Conservation (phyloP, 2,797 vertebrate genomes). For the Novumbra hubbsi region DNA sequence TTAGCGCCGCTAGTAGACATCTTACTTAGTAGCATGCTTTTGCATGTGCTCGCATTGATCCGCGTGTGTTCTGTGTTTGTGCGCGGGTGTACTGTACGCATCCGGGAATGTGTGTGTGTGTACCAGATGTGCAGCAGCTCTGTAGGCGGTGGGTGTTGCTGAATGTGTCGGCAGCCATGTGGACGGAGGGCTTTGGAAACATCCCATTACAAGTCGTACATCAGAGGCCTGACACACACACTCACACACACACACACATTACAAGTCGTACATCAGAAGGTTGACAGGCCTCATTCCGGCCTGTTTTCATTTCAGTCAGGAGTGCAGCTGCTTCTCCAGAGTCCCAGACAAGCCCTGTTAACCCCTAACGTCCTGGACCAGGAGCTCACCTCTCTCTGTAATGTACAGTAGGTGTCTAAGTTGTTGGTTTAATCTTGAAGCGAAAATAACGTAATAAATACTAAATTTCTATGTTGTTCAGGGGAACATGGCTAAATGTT, state of each 20-base stretch:
- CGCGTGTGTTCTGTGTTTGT: neutral
- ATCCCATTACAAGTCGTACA: slow-evolving; percentile 92
- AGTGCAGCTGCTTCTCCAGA: slow-evolving; percentile 83
- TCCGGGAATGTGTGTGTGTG: slow-evolving; percentile 29
- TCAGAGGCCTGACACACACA: slow-evolving; percentile 80
- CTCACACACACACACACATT: slow-evolving; percentile 55
- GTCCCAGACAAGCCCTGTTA: slow-evolving; percentile 59
- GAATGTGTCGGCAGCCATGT: slow-evolving; percentile 84
- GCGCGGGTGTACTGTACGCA: slow-evolving; percentile 2
- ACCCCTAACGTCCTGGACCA: slow-evolving; percentile 34
- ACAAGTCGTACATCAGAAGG: slow-evolving; percentile 88
- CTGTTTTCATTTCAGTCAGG: slow-evolving; percentile 90
- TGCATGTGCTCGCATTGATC: neutral
- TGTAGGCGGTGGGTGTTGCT: slow-evolving; percentile 80
- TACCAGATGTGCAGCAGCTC: slow-evolving; percentile 81
- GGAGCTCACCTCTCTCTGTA: slow-evolving; percentile 22
- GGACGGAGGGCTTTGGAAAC: slow-evolving; percentile 87
- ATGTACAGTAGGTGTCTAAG: neutral
- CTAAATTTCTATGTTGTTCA: too few species aligned
- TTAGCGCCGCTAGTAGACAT: too few species aligned
- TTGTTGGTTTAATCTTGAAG: neutral
- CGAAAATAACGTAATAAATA: neutral
- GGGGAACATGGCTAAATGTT: too few species aligned
- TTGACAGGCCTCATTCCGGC: slow-evolving; percentile 83
- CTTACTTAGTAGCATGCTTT: too few species aligned